Evolutionary conservation across 2,888 invertebrate species (phyloP).

Genomic region (Dusona sp.): DNA sequence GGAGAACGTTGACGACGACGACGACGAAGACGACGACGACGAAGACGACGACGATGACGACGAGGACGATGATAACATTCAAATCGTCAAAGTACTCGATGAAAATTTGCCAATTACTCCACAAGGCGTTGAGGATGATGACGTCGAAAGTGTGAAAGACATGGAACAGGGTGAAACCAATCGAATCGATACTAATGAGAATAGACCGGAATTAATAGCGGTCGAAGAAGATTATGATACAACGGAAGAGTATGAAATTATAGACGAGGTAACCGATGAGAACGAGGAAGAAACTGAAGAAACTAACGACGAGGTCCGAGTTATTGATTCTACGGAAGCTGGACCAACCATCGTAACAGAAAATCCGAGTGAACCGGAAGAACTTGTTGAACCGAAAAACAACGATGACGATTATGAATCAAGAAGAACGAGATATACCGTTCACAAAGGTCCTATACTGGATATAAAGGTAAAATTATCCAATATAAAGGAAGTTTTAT

Average conservation of each 20-base stretch:
- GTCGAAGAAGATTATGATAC: slow-evolving; percentile 58
- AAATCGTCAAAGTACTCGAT: slow-evolving; percentile 55
- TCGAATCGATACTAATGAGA: slow-evolving; percentile 28
- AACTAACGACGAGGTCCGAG: slow-evolving; percentile 42
- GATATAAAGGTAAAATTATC: slow-evolving; percentile 82
- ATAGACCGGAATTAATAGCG: slow-evolving; percentile 47
- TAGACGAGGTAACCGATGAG: slow-evolving; percentile 44
- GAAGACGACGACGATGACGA: slow-evolving; percentile 27
- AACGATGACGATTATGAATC: slow-evolving; percentile 66
- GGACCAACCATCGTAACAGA: neutral
- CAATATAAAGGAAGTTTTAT: slow-evolving; percentile 18
- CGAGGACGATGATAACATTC: slow-evolving; percentile 54
- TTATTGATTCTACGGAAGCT: neutral
- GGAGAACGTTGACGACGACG: neutral
- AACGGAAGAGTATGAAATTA: slow-evolving; percentile 38
- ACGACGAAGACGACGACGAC: slow-evolving; percentile 22
- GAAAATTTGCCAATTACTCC: slow-evolving; percentile 34
- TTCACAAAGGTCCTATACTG: slow-evolving; percentile 83
- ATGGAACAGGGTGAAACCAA: slow-evolving; percentile 27
- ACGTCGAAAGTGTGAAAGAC: slow-evolving; percentile 62
- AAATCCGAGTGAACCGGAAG: neutral
- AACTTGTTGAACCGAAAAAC: neutral
- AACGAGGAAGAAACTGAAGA: slow-evolving; percentile 31
- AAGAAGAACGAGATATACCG: slow-evolving; percentile 77
- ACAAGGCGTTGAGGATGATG: slow-evolving; percentile 52